phyloP scores from a whole-genome alignment of 2,113 vertebrate species.

The Sebastes fasciatus region DNA sequence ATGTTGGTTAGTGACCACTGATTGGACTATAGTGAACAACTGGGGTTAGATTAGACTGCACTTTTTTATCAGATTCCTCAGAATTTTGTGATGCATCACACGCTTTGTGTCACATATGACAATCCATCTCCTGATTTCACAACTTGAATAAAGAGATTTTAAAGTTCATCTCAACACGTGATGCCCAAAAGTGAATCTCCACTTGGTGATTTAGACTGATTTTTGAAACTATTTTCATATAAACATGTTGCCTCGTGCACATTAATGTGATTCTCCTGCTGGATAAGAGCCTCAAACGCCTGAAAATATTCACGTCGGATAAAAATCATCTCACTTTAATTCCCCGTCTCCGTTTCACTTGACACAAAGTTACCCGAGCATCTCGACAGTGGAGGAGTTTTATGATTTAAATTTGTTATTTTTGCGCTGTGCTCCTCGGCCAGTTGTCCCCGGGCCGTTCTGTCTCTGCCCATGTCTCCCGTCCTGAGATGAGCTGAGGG shows the following conservation, averaged over 20 bases:
- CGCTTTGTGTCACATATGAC: too few relatives aligned
- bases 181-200: not conserved
- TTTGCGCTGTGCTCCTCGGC: slow-evolving; percentile 43
- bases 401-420: slow-evolving; percentile 45
- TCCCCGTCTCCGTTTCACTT: slow-evolving; percentile 56
- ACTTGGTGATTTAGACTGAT: not conserved
- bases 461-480: slow-evolving; percentile 75
- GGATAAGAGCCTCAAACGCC: slow-evolving; percentile 36
- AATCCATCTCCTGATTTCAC: too few relatives aligned
- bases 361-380: slow-evolving; percentile 70
- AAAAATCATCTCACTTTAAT: slow-evolving; percentile 54
- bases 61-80: not conserved
- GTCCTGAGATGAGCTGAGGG: slow-evolving; percentile 65
- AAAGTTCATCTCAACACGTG: not conserved
- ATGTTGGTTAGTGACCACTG: not conserved
- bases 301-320: slow-evolving; percentile 56
- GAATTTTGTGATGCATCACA: too few relatives aligned
- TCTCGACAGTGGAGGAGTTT: slow-evolving; percentile 48
- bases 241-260: slow-evolving; percentile 28
- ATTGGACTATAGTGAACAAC: not conserved
- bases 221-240: not conserved
- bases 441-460: slow-evolving; percentile 72
- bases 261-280: slow-evolving; percentile 26
- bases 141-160: too few relatives aligned
- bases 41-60: not conserved